Percentiles rank a stretch among this genome's conserved stretches.
phyloP scores from a whole-genome alignment of 2,797 vertebrate species.

The Xiphorhynchus erythropygius region DNA sequence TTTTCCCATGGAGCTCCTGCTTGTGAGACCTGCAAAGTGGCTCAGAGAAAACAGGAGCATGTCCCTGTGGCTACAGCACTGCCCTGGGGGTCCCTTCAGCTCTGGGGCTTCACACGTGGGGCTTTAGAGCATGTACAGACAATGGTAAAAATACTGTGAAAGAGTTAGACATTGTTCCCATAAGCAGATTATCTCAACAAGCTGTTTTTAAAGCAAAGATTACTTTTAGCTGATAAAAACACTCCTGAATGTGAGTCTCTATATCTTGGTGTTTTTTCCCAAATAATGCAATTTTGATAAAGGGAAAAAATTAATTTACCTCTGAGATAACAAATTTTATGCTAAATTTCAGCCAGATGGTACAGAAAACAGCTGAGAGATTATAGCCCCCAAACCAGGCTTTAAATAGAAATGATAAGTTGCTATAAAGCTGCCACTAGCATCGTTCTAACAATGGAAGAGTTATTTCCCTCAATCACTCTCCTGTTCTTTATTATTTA shows the following conservation, averaged over 20 bases:
- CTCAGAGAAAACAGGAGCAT: neutral
- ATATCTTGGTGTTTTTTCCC: neutral
- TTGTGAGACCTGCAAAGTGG: neutral
- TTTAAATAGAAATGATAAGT: conserved; percentile 43
- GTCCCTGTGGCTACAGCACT: neutral
- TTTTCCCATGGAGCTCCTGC: rapidly evolving
- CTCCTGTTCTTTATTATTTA: neutral
- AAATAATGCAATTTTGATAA: neutral
- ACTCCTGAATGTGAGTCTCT: neutral
- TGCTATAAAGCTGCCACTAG: conserved; percentile 19
- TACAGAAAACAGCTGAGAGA: conserved; percentile 38
- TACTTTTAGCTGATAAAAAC: neutral
- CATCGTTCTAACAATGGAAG: neutral
- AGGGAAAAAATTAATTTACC: conserved; percentile 21
- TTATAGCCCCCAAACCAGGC: conserved; percentile 36
- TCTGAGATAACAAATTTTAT: conserved; percentile 50
- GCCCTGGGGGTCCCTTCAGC: neutral
- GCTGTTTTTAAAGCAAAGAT: neutral
- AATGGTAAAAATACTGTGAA: rapidly evolving
- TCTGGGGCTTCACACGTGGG: neutral
- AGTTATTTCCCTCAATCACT: conserved; percentile 22
- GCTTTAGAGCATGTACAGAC: neutral
- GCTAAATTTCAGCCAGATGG: conserved; percentile 53
- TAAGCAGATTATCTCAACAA: neutral
- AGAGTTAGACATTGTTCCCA: rapidly evolving